These are phyloP conservation scores for Limnothrissa miodon DNA, from an alignment of 2,113 vertebrate species.

Conservation along the genomic window DNA sequence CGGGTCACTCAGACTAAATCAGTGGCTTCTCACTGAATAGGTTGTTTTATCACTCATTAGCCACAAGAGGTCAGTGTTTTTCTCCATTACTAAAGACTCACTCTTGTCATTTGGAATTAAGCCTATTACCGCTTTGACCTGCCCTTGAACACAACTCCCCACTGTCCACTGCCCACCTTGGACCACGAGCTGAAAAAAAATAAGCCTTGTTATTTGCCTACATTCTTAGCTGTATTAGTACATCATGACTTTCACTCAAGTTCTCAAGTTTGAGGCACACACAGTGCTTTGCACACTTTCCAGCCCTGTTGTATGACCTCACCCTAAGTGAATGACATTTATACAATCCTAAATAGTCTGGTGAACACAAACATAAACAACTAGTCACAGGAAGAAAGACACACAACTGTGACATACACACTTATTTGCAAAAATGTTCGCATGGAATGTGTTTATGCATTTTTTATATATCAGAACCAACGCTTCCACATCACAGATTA, in stretches of 20 bases:
- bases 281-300: neutral
- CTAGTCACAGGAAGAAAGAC: neutral
- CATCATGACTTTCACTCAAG: neutral
- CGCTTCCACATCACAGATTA: neutral
- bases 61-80: slow-evolving; percentile 60
- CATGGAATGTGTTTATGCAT: neutral
- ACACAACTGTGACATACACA: neutral
- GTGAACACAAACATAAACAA: neutral
- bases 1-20: neutral
- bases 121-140: neutral
- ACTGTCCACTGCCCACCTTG: neutral
- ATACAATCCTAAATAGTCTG: neutral
- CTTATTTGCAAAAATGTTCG: neutral
- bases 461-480: neutral
- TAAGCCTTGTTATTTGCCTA: neutral
- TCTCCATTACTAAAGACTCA: neutral
- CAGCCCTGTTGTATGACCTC: neutral
- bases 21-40: neutral
- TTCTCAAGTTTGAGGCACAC: neutral
- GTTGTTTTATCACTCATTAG: slow-evolving; percentile 4
- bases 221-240: neutral
- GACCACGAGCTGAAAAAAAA: slow-evolving; percentile 8
- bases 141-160: slow-evolving; percentile 2
- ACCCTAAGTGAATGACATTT: neutral
- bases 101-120: neutral